A percentile compares a stretch with the other conserved stretches of the same genome.
Evolutionary conservation across 2,888 invertebrate genomes (phyloP).

Genomic region (Torymus tubicola): DNA sequence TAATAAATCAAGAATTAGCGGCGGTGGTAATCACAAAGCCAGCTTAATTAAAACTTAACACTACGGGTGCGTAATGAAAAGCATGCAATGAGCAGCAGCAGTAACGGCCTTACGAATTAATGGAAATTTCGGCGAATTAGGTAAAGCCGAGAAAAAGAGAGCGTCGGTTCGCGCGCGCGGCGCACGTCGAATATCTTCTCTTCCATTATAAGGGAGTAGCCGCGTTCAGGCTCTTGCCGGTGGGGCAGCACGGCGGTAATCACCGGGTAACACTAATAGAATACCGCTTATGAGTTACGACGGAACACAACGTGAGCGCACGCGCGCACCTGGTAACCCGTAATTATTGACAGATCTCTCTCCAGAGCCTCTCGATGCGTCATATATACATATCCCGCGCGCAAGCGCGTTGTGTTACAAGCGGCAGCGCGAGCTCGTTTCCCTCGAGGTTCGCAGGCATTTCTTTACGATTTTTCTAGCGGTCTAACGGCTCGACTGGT

Average conservation of each 20-base stretch:
- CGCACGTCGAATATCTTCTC: background rate
- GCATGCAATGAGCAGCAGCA: background rate
- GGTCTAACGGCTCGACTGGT: no score
- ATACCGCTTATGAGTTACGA: constrained; percentile 70
- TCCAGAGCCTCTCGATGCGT: background rate
- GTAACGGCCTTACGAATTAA: background rate
- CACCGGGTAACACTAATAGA: constrained; percentile 68
- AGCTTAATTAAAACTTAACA: constrained; percentile 46
- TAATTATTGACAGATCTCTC: constrained; percentile 69
- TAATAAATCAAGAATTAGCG: constrained; percentile 44
- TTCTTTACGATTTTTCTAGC: no score
- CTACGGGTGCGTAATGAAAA: background rate
- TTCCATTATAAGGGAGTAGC: constrained; percentile 20
- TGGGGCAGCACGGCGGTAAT: constrained; percentile 62
- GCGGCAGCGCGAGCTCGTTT: no score
- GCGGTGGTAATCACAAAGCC: constrained; percentile 1
- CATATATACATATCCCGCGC: no score
- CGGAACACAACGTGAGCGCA: constrained; percentile 54
- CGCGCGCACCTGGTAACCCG: constrained; percentile 58
- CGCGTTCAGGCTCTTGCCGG: constrained; percentile 30
- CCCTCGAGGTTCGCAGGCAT: no score
- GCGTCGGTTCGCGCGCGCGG: background rate
- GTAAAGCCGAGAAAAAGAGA: constrained; percentile 29
- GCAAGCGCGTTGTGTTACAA: background rate
- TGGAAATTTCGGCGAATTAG: constrained; percentile 51